phyloP scores from a whole-genome alignment of 2,888 invertebrate genomes.

The Acrobasis consociella region DNA sequence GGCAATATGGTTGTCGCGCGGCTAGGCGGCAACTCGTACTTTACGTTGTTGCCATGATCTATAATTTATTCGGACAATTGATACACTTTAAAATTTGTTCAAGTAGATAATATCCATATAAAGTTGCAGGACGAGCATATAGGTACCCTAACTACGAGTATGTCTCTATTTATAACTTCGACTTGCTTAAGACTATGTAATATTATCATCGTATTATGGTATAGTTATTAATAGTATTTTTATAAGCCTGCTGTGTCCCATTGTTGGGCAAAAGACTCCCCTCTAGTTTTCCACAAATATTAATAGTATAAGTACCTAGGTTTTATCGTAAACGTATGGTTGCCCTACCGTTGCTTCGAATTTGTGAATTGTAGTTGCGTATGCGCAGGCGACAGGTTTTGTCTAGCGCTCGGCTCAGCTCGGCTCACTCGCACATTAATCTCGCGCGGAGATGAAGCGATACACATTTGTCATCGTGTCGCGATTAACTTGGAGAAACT shows the following conservation, averaged over 20 bases:
- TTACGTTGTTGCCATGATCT: constrained; percentile 10
- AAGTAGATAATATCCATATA: no score
- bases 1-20: constrained; percentile 66
- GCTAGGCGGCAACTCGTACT: constrained; percentile 30
- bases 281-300: no score
- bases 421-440: constrained; percentile 74
- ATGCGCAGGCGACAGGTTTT: constrained; percentile 73
- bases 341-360: constrained; percentile 49
- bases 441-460: constrained; percentile 76
- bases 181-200: no score
- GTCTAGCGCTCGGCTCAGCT: constrained; percentile 68
- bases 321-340: neutral
- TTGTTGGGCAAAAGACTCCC: no score
- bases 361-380: constrained; percentile 66
- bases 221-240: no score
- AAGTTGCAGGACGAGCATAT: no score
- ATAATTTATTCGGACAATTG: neutral
- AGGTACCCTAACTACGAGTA: no score
- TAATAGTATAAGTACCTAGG: neutral
- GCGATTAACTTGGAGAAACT: constrained; percentile 74
- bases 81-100: neutral
- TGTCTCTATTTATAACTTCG: no score
- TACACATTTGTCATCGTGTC: constrained; percentile 80
- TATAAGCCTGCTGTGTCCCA: no score
- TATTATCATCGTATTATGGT: no score